Evolutionary conservation across 2,888 invertebrate species (phyloP).

Genomic region (Exocentrus adspersus): DNA sequence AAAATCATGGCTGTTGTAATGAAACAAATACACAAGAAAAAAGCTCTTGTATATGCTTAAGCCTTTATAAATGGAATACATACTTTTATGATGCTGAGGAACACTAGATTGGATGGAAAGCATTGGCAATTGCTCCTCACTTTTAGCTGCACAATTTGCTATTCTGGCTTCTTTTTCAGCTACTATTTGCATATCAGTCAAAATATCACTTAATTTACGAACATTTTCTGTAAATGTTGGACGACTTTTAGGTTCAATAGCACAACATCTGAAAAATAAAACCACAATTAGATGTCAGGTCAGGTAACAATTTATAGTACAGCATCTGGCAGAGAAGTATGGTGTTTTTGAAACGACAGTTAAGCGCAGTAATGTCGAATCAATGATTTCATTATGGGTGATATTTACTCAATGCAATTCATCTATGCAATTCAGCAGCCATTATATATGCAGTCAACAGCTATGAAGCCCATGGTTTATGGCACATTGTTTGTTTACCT

Average conservation of each 20-base stretch:
- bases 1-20: neutral
- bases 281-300: neutral
- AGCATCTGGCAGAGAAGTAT: too few relatives aligned
- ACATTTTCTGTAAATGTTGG: conserved; percentile 88
- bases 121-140: conserved; percentile 64
- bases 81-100: conserved; percentile 59
- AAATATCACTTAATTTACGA: conserved; percentile 71
- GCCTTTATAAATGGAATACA: conserved; percentile 36
- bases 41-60: conserved; percentile 29
- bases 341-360: too few relatives aligned
- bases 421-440: too few relatives aligned
- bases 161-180: conserved; percentile 51
- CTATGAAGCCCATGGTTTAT: too few relatives aligned
- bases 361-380: too few relatives aligned
- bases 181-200: conserved; percentile 60
- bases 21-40: conserved; percentile 35
- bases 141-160: conserved; percentile 61
- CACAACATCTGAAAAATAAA: conserved; percentile 54
- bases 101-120: conserved; percentile 52
- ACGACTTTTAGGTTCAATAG: conserved; percentile 81
- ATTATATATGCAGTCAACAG: too few relatives aligned
- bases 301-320: neutral
- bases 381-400: too few relatives aligned
- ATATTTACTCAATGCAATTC: too few relatives aligned
- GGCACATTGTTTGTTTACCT: too few relatives aligned